These are phyloP conservation scores for Neoitamus cyanurus DNA, from an alignment of 2,888 invertebrate species.

Conservation along the genomic window DNA sequence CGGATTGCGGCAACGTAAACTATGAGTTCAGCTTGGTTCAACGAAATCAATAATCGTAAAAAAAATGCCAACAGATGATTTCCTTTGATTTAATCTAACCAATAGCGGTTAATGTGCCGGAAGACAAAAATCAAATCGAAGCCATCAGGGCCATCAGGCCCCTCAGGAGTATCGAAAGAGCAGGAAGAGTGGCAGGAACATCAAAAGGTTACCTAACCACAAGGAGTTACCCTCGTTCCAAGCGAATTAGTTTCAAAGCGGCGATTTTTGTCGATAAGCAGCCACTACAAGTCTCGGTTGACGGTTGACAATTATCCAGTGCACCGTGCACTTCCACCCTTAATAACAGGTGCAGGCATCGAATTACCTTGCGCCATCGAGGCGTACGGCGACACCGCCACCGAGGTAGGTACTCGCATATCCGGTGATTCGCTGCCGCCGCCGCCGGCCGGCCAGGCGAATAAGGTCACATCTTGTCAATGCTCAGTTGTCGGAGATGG, in stretches of 20 bases:
- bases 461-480: constrained; percentile 35
- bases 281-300: not conserved
- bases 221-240: constrained; percentile 4
- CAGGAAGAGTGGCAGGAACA: constrained; percentile 22
- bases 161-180: not conserved
- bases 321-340: constrained; percentile 32
- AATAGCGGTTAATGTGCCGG: constrained; percentile 13
- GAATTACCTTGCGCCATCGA: constrained; percentile 3
- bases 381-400: constrained; percentile 2
- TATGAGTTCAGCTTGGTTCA: not conserved
- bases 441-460: not conserved
- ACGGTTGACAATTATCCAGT: constrained; percentile 2
- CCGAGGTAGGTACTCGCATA: not conserved
- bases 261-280: constrained; percentile 8
- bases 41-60: not conserved
- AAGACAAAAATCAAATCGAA: constrained; percentile 36
- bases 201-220: constrained; percentile 20
- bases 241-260: constrained; percentile 20
- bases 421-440: not conserved
- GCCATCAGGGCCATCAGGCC: not conserved
- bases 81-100: constrained; percentile 6
- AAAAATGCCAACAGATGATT: not conserved
- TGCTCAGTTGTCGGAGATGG: constrained; percentile 7
- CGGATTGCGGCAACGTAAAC: not conserved
- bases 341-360: constrained; percentile 45